Base-by-base conservation (phyloP, 2,888 invertebrate genomes). In the Bembecia ichneumoniformis region DNA sequence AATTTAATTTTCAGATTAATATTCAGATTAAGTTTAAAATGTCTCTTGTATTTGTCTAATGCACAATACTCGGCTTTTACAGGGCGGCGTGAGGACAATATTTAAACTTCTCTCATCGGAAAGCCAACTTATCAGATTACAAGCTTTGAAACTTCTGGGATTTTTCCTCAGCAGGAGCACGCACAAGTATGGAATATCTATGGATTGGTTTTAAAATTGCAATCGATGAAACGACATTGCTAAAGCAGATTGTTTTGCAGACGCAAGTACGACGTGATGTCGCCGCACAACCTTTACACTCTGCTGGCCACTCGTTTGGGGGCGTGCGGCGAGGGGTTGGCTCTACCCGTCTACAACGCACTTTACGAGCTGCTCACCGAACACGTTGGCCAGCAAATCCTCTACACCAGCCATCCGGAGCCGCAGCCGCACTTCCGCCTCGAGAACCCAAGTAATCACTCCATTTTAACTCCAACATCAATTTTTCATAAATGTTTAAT, bases 261-360 rank as follows among this genome's bases (percentile, higher is more conserved):
- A 87, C 91, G 99, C 66, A 99, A 99, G 86, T 98, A 98, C 86
- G 99, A 99, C 86, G 97, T 98, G 49, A 98, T 99, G 97, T 96
- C 96, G 58, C 97, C 98, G 1, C 96, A 97, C 87, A 99, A 99
- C 89, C 89, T 99, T 71, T 99, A 99, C 89, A 98, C 98, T 20
- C 87, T 99, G 67, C 90, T 99, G 63, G 96, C 98, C 35, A 98
- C 98, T 72, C 91, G 98, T 58, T 90, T 99, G 63, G 75, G 76
- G 53, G 77, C 77, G 50, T 52, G 73, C 55, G 95, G 96, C 70
- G 96, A 95, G 71, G 94, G 93, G 9, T 90, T 99, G 50, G 93
- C 97, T 48, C 89, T 99, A 81, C 94, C 98, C 47, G 98, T 97
- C 1, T 99, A 99, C 90, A 99, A 99, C 89, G 98, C 97, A 57